A percentile compares a stretch with the other conserved stretches of the same genome.
These are phyloP conservation scores for Balaenoptera acutorostrata DNA, from an alignment of 2,113 vertebrate genomes.

Conservation along the genomic window DNA sequence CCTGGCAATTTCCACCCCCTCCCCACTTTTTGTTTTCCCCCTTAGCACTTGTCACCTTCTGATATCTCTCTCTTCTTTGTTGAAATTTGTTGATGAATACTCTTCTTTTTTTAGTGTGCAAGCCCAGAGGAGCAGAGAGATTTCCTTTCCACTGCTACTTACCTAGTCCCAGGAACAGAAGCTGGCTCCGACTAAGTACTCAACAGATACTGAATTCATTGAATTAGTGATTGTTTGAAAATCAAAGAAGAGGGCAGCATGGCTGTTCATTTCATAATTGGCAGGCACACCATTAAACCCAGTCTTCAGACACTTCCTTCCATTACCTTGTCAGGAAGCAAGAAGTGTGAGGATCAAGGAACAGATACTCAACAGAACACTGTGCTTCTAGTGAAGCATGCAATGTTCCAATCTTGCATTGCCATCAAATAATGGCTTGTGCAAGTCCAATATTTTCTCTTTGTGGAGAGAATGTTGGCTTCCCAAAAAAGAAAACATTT, in stretches of 20 bases:
- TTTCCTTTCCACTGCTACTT: background rate
- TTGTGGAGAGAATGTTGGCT: background rate
- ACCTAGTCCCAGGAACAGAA: background rate
- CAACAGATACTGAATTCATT: background rate
- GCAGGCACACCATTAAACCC: background rate
- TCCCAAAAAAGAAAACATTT: background rate
- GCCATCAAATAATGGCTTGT: background rate
- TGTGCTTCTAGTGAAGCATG: background rate
- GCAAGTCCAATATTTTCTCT: background rate
- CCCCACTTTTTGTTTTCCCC: background rate
- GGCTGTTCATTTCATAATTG: background rate
- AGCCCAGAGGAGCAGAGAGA: background rate
- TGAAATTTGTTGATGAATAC: background rate
- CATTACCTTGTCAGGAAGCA: background rate
- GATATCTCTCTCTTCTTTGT: background rate
- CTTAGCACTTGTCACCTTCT: background rate
- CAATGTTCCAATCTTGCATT: background rate
- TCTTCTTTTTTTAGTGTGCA: background rate
- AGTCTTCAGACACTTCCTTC: background rate
- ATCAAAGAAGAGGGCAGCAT: background rate
- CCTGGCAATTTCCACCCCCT: background rate
- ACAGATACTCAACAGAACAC: background rate
- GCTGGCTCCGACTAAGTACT: background rate
- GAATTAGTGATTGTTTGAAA: background rate
- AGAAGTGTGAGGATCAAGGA: background rate